These are phyloP conservation scores for Callosobruchus maculatus DNA, from an alignment of 2,888 invertebrate species.

Conservation along the genomic window DNA sequence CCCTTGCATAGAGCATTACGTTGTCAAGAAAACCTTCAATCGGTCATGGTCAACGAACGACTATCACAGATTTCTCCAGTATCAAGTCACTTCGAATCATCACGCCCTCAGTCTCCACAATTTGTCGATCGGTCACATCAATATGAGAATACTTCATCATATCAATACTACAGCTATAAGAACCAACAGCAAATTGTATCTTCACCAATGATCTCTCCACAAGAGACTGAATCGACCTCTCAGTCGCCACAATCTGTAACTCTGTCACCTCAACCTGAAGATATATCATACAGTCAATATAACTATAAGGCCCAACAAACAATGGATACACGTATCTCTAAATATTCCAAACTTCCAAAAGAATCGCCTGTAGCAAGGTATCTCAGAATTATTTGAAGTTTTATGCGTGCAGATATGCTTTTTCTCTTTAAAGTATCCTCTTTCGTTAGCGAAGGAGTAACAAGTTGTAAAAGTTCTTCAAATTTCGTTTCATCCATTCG, in stretches of 20 bases:
- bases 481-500: not conserved
- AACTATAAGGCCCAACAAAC: not conserved
- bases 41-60: slow-evolving; percentile 10
- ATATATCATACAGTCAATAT: slow-evolving; percentile 1
- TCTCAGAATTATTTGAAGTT: slow-evolving; percentile 4
- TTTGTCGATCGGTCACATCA: not conserved
- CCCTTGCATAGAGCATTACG: slow-evolving; percentile 14
- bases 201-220: not conserved
- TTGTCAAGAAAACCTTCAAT: slow-evolving; percentile 18
- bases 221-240: too few species aligned
- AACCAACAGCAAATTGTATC: slow-evolving; percentile 1
- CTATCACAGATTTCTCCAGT: slow-evolving; percentile 3
- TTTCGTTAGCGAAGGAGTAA: slow-evolving; percentile 1
- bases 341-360: slow-evolving; percentile 1
- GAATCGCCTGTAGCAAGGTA: slow-evolving; percentile 2
- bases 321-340: not conserved
- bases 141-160: not conserved
- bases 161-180: not conserved
- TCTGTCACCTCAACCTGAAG: too few species aligned
- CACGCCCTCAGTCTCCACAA: slow-evolving; percentile 1
- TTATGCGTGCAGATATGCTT: not conserved
- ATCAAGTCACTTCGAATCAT: not conserved
- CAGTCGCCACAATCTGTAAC: too few species aligned
- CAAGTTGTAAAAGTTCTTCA: not conserved
- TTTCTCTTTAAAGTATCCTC: not conserved